Evolutionary conservation across 2,113 vertebrate genomes (phyloP), one percentile per base, ranked within the genome.

Genomic region (Sylvilagus bachmani): DNA sequence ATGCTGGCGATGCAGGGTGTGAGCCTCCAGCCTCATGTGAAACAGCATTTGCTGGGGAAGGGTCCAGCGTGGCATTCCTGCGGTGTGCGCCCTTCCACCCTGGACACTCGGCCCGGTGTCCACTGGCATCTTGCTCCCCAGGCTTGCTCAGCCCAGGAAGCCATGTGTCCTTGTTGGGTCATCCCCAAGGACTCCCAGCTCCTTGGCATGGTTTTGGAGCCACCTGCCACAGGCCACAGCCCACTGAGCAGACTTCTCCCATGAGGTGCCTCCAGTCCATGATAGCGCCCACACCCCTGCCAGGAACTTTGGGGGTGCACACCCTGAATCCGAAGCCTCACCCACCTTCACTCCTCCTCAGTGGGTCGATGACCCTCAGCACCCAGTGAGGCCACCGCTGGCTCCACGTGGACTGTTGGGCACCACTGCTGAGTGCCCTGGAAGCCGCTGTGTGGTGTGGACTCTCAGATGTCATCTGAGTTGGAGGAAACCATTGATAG

Each of bases 71-170:
- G 24, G 31, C 6, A 22, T 27, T 10, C 21, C 74, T 27, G 1
- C 44, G 53, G 64, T 5, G 27, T 3, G 2, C 31, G 2, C 31
- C 36, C 1, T 53, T 10, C 21, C 25, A 10, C 19, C 29, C 24
- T 2, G 22, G 13, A 80, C 36, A 25, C 31, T 5, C 3, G 1
- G 11, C 17, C 27, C 1, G 21, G 13, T 5, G 73, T 44, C 44
- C 44, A 16, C 9, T 0, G 1, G 8, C 5, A 0, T 62, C 49
- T 19, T 58, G 7, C 14, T n/a, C 31, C 31, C 7, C 0, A 22
- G 24, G 53, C 29, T 36, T 10, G 8, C 31, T 36, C 53, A 22
- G 7, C 44, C 22, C 33, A 12, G 4, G 3, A 84, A 53, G 44
- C 16, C 11, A n/a, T 79, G 3, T n/a, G 61, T 8, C 17, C 17